Evolutionary conservation across 35 echinoderm and acorn worm species (phyloP), one percentile per base, ranked within the genome.

Genomic region (Heliocidaris tuberculata): DNA sequence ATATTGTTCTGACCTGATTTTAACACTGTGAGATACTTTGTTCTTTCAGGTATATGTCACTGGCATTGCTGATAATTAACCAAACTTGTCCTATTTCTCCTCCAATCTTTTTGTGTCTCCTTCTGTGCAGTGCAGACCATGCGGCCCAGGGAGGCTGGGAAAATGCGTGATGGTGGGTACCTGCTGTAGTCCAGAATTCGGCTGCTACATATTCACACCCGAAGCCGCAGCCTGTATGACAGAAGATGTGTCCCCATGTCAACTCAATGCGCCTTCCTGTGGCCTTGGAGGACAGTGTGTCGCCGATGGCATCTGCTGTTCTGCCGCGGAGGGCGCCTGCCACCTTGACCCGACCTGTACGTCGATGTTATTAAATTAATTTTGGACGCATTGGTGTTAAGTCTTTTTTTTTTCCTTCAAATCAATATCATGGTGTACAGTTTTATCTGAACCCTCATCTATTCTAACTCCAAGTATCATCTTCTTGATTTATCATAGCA

Each of bases 121-220:
- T 93, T 93, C 17, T 93, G 13, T 93, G 91, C 91, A 93, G 91
- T 93, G 91, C 91, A 93, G 91, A 93, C 49, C 31, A 48, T 93
- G 91, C 50, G 91, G 91, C 21, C 91, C 91, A 30, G 17, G 50
- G 6, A 19, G 91, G 9, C 91, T 52, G 50, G 91, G 91, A 13
- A 13, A 48, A 59, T 93, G 91, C 91, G 91, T 93, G 16, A 93
- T 93, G 91, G 91, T 93, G 17, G 91, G 91, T 50, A 93, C 91
- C n/a, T 93, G 91, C 47, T 93, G 91, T 93, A 93, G 91, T 59
- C 49, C 91, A 13, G 48, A 54, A 15, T 93, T 93, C n/a, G 91
- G 91, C 91, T 93, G 91, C 50, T 93, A 93, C 50, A 35, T 48
- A 13, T 93, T 93, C 24, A 93, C 91, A 24, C 91, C 91, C 31